phyloP scores from a whole-genome alignment of 2,888 invertebrate species.

The Tetranychus truncatus region DNA sequence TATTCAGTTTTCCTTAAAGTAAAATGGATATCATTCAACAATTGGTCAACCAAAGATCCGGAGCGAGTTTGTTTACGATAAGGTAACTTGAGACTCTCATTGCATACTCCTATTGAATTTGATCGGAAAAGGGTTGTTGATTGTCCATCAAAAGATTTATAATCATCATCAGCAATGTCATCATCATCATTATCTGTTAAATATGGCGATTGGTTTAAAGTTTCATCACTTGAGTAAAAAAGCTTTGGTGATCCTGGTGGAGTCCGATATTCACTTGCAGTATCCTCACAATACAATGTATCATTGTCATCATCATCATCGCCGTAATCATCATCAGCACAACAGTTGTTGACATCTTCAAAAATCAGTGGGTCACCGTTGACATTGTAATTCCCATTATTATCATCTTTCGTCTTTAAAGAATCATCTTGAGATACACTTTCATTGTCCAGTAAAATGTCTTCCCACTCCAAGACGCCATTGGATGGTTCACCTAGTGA shows the following conservation, averaged over 20 bases:
- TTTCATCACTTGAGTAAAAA: neutral
- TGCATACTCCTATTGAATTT: neutral
- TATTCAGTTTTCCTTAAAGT: neutral
- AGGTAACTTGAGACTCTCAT: neutral
- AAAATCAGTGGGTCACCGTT: no score
- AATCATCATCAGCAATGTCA: slow-evolving; percentile 26
- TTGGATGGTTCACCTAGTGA: neutral
- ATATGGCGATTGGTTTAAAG: neutral
- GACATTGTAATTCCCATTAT: neutral
- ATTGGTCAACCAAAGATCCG: slow-evolving; percentile 14
- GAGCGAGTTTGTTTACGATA: neutral
- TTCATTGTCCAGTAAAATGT: neutral
- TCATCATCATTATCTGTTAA: slow-evolving; percentile 4
- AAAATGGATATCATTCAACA: slow-evolving; percentile 15
- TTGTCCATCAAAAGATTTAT: slow-evolving; percentile 22
- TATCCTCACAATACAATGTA: neutral
- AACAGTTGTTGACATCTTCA: neutral
- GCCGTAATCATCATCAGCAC: neutral
- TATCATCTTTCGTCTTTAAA: neutral
- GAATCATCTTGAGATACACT: neutral
- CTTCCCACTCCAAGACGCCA: neutral
- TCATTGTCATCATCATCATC: neutral
- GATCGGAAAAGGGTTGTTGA: neutral
- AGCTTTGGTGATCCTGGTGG: neutral
- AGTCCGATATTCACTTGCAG: neutral